Percentiles rank a stretch among this genome's conserved stretches.
phyloP scores from a whole-genome alignment of 2,888 invertebrate species.

The Ectemnius continuus region DNA sequence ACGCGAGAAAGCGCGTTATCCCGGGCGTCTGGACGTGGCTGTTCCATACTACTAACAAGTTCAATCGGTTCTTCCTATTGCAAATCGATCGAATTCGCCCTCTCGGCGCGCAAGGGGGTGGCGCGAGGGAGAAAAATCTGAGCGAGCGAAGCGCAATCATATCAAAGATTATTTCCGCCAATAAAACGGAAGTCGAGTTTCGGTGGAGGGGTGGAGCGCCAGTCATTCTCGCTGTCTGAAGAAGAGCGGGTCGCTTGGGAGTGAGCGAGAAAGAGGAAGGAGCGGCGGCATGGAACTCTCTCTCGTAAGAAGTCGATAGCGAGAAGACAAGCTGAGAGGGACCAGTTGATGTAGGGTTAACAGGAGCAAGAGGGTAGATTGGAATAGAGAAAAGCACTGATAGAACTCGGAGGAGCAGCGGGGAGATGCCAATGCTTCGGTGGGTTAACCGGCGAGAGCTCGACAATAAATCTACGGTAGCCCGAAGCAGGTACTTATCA shows the following conservation, averaged over 20 bases:
- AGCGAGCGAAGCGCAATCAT: conserved; percentile 68
- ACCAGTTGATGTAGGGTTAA: not conserved
- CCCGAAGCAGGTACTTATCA: conserved; percentile 75
- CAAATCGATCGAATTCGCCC: conserved; percentile 52
- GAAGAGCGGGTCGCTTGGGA: conserved; percentile 42
- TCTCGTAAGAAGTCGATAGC: not conserved
- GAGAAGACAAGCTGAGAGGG: conserved; percentile 1
- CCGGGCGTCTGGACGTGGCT: conserved; percentile 14
- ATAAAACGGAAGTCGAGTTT: conserved; percentile 73
- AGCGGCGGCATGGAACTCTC: not conserved
- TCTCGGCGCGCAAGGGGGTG: conserved; percentile 12
- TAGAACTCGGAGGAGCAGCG: conserved; percentile 7
- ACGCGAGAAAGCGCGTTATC: not conserved
- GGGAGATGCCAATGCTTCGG: conserved; percentile 26
- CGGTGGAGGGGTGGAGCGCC: conserved; percentile 34
- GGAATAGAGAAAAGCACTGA: conserved; percentile 10
- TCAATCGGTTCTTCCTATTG: conserved; percentile 38
- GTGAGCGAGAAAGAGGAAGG: conserved; percentile 50
- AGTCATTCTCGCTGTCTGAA: conserved; percentile 56
- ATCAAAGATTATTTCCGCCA: conserved; percentile 76
- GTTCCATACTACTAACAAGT: conserved; percentile 23
- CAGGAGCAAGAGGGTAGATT: conserved; percentile 6
- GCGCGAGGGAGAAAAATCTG: conserved; percentile 55
- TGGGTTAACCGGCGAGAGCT: conserved; percentile 52
- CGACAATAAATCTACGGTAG: conserved; percentile 74